Evolutionary conservation across 2,888 invertebrate genomes (phyloP).

Genomic region (Drosophila borealis): DNA sequence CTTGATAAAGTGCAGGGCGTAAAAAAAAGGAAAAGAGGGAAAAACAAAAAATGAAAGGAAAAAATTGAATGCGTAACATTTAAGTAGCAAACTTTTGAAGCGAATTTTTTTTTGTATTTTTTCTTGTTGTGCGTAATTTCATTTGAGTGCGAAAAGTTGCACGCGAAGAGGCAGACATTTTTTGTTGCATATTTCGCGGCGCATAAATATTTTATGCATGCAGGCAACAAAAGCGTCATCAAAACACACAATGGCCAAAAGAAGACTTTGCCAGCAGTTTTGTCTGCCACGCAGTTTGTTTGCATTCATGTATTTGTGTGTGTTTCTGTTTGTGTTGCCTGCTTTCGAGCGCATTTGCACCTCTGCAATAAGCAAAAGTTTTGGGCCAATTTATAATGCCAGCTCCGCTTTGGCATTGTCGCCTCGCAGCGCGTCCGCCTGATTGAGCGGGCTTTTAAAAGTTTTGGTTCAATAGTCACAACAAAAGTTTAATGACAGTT

Average conservation of each 20-base stretch:
- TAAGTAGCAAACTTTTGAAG: slow-evolving; percentile 70
- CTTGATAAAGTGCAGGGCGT: slow-evolving; percentile 80
- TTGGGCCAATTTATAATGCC: slow-evolving; percentile 68
- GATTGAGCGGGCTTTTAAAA: slow-evolving; percentile 59
- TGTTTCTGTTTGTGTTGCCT: slow-evolving; percentile 38
- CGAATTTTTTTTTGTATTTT: slow-evolving; percentile 31
- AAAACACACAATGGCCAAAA: slow-evolving; percentile 51
- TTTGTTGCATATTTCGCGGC: slow-evolving; percentile 74
- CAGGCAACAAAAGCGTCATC: slow-evolving; percentile 72
- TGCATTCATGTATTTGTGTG: slow-evolving; percentile 1
- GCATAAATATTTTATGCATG: slow-evolving; percentile 79
- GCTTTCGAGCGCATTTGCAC: slow-evolving; percentile 69
- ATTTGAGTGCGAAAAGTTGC: slow-evolving; percentile 81
- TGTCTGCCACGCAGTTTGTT: slow-evolving; percentile 15
- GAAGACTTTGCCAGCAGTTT: slow-evolving; percentile 41
- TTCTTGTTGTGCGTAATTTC: slow-evolving; percentile 75
- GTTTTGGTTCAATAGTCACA: slow-evolving; percentile 61
- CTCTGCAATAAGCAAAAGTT: slow-evolving; percentile 64
- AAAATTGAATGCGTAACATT: slow-evolving; percentile 68
- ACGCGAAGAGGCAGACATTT: slow-evolving; percentile 58
- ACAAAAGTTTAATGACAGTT: slow-evolving; percentile 83
- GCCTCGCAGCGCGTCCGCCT: slow-evolving; percentile 30
- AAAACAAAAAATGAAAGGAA: slow-evolving; percentile 29
- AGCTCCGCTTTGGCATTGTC: slow-evolving; percentile 62
- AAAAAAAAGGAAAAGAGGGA: slow-evolving; percentile 44